Evolutionary conservation across 2,888 invertebrate genomes (phyloP), one percentile per base, ranked within the genome.

Genomic region (Trichopria drosophilae): DNA sequence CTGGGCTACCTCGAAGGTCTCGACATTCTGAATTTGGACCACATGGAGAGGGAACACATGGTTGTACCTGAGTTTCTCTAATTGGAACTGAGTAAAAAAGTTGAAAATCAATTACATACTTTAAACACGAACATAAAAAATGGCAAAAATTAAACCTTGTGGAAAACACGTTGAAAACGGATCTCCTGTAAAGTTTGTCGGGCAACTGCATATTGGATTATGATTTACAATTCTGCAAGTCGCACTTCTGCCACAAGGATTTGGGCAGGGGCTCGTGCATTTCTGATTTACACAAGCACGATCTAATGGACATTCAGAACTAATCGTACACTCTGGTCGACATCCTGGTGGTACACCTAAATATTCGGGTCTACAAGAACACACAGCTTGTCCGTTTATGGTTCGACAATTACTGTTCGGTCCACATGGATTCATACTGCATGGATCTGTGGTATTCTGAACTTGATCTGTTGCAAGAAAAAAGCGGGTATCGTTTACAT

Each of bases 151-250:
- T n/a, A n/a, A 75, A 62, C 76, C 73, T 46, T 61, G 78, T 76
- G 58, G 77, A 76, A 49, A 78, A 52, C 84, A 84, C 45, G 76
- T 77, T 22, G 77, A 67, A 34, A 84, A 79, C 24, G 88, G 86
- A 77, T 88, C 84, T 41, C 88, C 88, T 39, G 81, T 81, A 68
- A 81, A 84, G 24, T 82, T 82, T 57, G 78, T 77, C 2, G 79
- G 71, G 77, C 88, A 84, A 51, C 82, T 78, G 72, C 83, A 84
- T 58, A 85, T 80, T 18, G 88, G 82, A 6, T 84, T 83, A 66
- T 89, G 88, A 67, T 85, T 86, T 35, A 86, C 80, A n/a, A 87
- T 84, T 62, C 82, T 81, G 69, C 89, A 90, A 59, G 85, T 82
- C 3, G 88, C 84, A 67, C 85, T 85, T 34, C 80, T 78, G 35